Conservation (phyloP, 2,888 invertebrate genomes). For the Deilephila elpenor region DNA sequence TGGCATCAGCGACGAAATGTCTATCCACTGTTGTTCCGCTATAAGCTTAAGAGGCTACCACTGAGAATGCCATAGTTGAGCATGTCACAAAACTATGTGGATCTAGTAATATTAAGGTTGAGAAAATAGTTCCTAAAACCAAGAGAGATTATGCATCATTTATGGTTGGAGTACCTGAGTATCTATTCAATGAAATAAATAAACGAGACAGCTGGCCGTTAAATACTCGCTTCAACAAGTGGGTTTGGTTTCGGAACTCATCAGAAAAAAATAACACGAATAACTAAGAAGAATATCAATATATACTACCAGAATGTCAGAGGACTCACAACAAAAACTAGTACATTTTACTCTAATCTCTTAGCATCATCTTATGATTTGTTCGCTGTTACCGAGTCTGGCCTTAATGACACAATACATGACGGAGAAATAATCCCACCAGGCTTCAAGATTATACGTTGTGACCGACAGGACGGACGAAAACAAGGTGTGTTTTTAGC, state of each 20-base stretch:
- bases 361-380: constrained; percentile 27
- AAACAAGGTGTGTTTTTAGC: constrained; percentile 21
- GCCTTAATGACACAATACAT: constrained; percentile 30
- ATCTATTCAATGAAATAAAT: constrained; percentile 31
- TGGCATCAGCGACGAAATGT: constrained; percentile 15
- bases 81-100: constrained; percentile 34
- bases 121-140: constrained; percentile 36
- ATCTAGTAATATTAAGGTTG: constrained; percentile 26
- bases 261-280: background rate
- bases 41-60: constrained; percentile 1
- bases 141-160: constrained; percentile 39
- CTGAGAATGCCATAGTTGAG: constrained; percentile 21
- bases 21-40: constrained; percentile 1
- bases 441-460: constrained; percentile 25
- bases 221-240: constrained; percentile 37
- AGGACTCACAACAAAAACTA: constrained; percentile 29
- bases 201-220: constrained; percentile 34
- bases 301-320: constrained; percentile 31
- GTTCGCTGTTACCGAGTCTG: constrained; percentile 32
- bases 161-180: constrained; percentile 38
- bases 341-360: constrained; percentile 19
- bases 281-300: background rate
- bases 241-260: constrained; percentile 35
- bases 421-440: constrained; percentile 30
- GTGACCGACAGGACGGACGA: constrained; percentile 28